A percentile compares a stretch with the other conserved stretches of the same genome.
Conservation (phyloP, 2,113 vertebrate species). For the Elgaria multicarinata region DNA sequence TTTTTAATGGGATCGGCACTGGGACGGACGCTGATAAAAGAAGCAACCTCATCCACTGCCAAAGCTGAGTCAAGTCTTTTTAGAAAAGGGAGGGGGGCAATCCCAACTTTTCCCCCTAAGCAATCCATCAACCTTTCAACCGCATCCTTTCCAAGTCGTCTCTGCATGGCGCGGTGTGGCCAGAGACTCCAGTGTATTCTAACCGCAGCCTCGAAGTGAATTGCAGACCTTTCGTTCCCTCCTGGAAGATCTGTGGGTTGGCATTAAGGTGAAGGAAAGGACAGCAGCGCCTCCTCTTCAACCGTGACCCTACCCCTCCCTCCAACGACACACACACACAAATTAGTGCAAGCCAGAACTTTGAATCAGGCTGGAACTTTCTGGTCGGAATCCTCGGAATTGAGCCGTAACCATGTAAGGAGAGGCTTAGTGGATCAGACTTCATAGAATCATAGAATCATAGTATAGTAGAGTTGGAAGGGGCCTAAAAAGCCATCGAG, state of each 20-base stretch:
- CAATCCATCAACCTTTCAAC: constrained; percentile 64
- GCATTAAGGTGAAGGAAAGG: neutral
- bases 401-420: neutral
- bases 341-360: neutral
- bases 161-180: constrained; percentile 23
- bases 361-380: neutral
- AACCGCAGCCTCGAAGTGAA: neutral
- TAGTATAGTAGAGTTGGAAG: too few relatives aligned
- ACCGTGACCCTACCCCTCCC: neutral
- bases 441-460: too few relatives aligned
- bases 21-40: constrained; percentile 25
- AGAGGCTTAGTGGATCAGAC: neutral
- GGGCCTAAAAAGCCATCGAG: too few relatives aligned
- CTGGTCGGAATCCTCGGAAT: neutral
- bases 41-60: constrained; percentile 1
- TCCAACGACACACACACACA: neutral
- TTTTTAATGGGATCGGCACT: neutral
- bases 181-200: constrained; percentile 16
- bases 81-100: neutral
- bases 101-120: constrained; percentile 15
- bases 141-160: constrained; percentile 48
- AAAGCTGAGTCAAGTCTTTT: constrained; percentile 54
- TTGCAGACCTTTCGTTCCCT: neutral
- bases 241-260: neutral
- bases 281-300: neutral